Percentiles rank a stretch among this genome's conserved stretches.
These are phyloP conservation scores for Otis tarda DNA, from an alignment of 2,113 vertebrate genomes.

Conservation along the genomic window DNA sequence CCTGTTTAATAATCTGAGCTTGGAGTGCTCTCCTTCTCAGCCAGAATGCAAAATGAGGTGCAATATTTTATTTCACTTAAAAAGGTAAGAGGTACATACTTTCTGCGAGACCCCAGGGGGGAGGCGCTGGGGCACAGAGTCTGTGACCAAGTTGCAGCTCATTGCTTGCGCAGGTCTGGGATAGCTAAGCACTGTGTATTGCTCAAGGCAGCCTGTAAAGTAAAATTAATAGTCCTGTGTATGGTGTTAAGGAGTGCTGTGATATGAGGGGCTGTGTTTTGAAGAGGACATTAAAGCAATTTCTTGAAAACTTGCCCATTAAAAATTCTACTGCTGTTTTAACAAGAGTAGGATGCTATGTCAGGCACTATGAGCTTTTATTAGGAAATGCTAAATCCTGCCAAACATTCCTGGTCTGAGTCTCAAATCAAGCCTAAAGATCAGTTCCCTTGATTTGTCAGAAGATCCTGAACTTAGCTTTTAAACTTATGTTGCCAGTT, in stretches of 20 bases:
- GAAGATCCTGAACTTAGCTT: slow-evolving; percentile 5
- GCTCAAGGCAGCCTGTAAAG: neutral
- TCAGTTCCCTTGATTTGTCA: neutral
- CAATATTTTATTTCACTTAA: neutral
- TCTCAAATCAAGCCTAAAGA: neutral
- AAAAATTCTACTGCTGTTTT: slow-evolving; percentile 36
- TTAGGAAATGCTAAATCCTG: neutral
- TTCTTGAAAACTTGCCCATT: slow-evolving; percentile 16
- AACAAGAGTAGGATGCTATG: slow-evolving; percentile 23
- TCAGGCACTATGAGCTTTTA: neutral
- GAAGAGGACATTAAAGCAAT: slow-evolving; percentile 9
- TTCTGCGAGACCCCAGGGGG: neutral
- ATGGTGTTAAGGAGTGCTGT: neutral
- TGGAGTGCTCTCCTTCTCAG: neutral
- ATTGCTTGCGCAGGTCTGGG: neutral
- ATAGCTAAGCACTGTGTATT: neutral
- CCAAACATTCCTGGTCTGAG: neutral
- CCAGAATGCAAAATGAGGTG: neutral
- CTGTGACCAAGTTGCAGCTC: neutral
- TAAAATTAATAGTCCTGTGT: neutral
- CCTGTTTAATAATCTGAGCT: neutral
- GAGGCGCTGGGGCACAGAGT: neutral
- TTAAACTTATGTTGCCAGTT: neutral
- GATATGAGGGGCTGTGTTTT: neutral
- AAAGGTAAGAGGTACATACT: neutral